Base-by-base conservation (phyloP, 2,888 invertebrate genomes). In the Cheiracanthium punctorium region DNA sequence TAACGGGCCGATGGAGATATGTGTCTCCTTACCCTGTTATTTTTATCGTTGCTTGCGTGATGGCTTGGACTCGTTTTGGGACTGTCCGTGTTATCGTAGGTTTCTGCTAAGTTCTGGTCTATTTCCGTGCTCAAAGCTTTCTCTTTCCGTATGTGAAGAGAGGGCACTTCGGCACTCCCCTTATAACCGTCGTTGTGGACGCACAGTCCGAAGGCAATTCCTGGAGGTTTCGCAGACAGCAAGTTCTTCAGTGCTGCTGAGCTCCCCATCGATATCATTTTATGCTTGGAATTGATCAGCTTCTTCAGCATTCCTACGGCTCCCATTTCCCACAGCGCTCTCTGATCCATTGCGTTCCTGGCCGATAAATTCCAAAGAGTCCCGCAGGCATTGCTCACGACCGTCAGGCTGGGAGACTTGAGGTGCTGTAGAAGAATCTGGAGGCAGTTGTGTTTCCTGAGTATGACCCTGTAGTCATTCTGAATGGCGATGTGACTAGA, bases 341-440 rank as follows among this genome's bases (percentile, higher is more conserved):
- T 95, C 91, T 98, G 98, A 92, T 99, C 98, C 90, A 95, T 94
- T 0, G 95, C 94, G 91, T 96, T 97, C 75, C 98, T 94, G 0
- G 98, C 98, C 0, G 98, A 98, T 28, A 99, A 93, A 92, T 98
- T 98, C 98, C 98, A 98, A 70, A 99, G 93, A 0, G 98, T 97
- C 14, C 98, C 98, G 91, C 98, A 98, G 0, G 98, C 97, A 91
- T 98, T 99, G 91, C 97, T 97, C 7, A 97, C 98, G 33, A 98
- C 96, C 0, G 98, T 98, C 89, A 98, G 93, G 91, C 97, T 97
- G 7, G 98, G 96, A 10, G 98, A 98, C 91, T 97, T 96, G 28
- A 98, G 93, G 91, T 98, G 98, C 90, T 96, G 95, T 90, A 98
- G 93, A 73, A 99, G 94, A 90, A 98, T 96, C 91, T 96, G 95